Base-by-base conservation (phyloP, 2,797 vertebrate genomes). In the Rhynchotus rufescens region DNA sequence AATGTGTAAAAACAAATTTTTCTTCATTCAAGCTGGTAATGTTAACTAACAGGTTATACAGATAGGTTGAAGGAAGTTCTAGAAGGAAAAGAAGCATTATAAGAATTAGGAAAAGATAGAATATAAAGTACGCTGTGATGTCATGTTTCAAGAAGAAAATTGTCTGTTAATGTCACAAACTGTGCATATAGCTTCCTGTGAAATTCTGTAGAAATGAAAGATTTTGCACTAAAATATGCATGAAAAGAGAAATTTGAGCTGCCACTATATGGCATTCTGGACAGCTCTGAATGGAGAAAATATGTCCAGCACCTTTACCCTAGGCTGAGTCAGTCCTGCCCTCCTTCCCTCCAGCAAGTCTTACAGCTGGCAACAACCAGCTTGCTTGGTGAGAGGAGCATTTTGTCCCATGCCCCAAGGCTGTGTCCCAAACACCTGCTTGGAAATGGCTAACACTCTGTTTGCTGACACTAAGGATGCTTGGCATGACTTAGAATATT, bases 181-280 rank as follows among this genome's bases (percentile, higher is more conserved):
- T n/a, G 25, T 44, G 26, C 11, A 34, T 51, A 71, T 17, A 76
- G 11, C 26, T 88, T 86, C 40, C 77, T 20, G 19, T 26, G 36
- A 15, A 62, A 20, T 83, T 67, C 59, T 68, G 59, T 38, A 64
- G 21, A 82, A 56, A 80, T 62, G 23, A n/a, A 67, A 85, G 69
- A 60, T 89, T 87, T 77, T 77, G 57, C 44, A 56, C 42, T 68
- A 83, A 92, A 85, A 84, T 84, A 42, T 34, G 21, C 28, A 64
- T 42, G 12, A 79, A 69, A 82, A 73, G 19, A 45, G 8, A 42
- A 86, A 82, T 56, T 28, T 80, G 38, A 80, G 6, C 34, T 80
- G 73, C 61, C 34, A 67, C 57, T 34, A 60, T 45, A 36, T 15
- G 62, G 44, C 38, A 80, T 0, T 0, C 25, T 64, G 57, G 71